Base-by-base conservation (phyloP, 2,797 vertebrate species). In the Florisuga fusca region DNA sequence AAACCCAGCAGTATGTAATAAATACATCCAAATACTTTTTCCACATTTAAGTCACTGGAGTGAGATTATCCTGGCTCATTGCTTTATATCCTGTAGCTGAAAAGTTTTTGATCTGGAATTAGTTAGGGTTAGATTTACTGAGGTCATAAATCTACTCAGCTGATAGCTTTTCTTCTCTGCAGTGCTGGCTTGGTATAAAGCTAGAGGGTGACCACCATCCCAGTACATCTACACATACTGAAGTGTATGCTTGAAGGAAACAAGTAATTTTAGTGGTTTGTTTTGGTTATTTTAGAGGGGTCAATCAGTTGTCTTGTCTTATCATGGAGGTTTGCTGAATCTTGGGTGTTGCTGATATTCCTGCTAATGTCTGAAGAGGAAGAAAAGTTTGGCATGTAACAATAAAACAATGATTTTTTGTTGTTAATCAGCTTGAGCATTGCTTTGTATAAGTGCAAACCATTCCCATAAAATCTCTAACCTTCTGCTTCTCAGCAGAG, bases 51-150 rank as follows among this genome's bases (percentile, higher is more conserved):
- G 63, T 68, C 69, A 78, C 38, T 76, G 48, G 43, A 79, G 34
- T 33, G 45, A 86, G 73, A 84, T 92, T 94, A 89, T 82, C 78
- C 55, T 36, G 10, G 46, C 34, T 93, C 55, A 51, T 51, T 51
- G 13, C 14, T 84, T 87, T 91, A 68, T 74, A 89, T 73, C 63
- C 78, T 75, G 38, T 46, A 68, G 41, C 20, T 2, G 4, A 92
- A 68, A 72, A 57, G 27, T 36, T 78, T 94, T 91, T 94, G 59
- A 89, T 84, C 48, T 91, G 51, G 78, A 91, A 81, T 91, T 82
- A 87, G 5, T 38, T 51, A 46, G 75, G 64, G 34, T 76, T 73
- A 58, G n/a, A 50, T 58, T 58, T 62, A 91, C 46, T 62, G 71
- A 64, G 51, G 59, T 29, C 55, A 73, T 54, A 73, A 61, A 58